A percentile compares a stretch with the other conserved stretches of the same genome.
phyloP scores from a whole-genome alignment of 2,113 vertebrate species.

The Platycercus adscitus region DNA sequence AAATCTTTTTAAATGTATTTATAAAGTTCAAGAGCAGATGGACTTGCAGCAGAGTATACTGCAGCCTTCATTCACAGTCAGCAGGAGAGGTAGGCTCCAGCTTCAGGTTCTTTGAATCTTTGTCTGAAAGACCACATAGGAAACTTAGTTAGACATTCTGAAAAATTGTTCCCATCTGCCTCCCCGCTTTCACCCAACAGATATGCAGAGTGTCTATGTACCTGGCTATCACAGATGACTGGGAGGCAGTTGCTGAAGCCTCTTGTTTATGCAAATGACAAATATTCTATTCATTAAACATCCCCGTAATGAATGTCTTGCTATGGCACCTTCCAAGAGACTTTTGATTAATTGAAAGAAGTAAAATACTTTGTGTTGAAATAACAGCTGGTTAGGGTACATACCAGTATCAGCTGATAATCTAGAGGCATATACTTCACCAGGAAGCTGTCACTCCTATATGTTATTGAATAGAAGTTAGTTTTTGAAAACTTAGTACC shows the following conservation, averaged over 20 bases:
- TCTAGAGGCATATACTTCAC: not conserved
- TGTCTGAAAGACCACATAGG: not conserved
- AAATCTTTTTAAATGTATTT: not conserved
- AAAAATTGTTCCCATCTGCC: conserved; percentile 2
- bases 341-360: not conserved
- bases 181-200: not conserved
- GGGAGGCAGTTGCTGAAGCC: not conserved
- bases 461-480: not conserved
- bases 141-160: not conserved
- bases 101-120: not conserved
- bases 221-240: not conserved
- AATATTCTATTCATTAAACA: not conserved
- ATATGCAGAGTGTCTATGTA: not conserved
- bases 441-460: not conserved
- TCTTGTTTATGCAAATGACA: not conserved
- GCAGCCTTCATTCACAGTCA: not conserved
- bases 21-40: not conserved
- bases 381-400: conserved; percentile 20
- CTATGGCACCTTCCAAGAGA: not conserved
- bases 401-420: not conserved
- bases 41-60: not conserved
- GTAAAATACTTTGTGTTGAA: not conserved
- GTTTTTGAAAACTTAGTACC: not conserved
- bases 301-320: not conserved
- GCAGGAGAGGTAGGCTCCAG: not conserved